Evolutionary conservation across 2,113 vertebrate genomes (phyloP), one percentile per base, ranked within the genome.

Genomic region (Ceratotherium simum): DNA sequence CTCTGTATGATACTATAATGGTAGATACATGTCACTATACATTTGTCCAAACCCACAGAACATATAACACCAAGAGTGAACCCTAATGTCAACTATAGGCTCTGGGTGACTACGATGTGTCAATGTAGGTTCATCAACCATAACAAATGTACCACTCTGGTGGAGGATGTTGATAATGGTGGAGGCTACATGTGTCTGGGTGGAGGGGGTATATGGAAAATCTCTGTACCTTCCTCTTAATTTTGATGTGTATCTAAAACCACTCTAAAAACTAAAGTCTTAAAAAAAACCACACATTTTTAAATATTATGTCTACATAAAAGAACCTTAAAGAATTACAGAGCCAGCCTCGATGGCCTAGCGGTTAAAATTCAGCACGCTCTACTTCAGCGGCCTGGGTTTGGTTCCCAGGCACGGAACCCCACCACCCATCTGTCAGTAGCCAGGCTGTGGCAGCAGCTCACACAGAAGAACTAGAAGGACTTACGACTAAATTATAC

Each of bases 221-320:
- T 91, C 64, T 91, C 64, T 69, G 2, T 12, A 81, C 29, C 8
- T 81, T 80, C 39, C 62, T 65, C 88, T 78, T 80, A 58, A 69
- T 81, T 81, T 91, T 81, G 31, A 36, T 16, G 36, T 80, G 73
- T 56, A 69, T 18, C 62, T 81, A 70, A 81, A 91, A 81, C 42
- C 27, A 10, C 5, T 91, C 29, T 33, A 46, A 70, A 81, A 67
- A 70, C 46, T 31, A 29, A 81, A 70, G 48, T 81, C 36, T 62
- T 70, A 6, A 60, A 85, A 78, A 11, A 23, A 65, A 6, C 78
- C 46, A 76, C 25, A 76, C 9, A 0, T 25, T 64, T 76, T n/a
- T 23, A 96, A 62, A 84, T 79, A 62, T 51, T 83, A 73, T 78
- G 54, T 80, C 88, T 67, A 73, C 1, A 84, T 64, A 92, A 90